Evolutionary conservation across 2,113 vertebrate genomes (phyloP).

Genomic region (Labeo rohita): DNA sequence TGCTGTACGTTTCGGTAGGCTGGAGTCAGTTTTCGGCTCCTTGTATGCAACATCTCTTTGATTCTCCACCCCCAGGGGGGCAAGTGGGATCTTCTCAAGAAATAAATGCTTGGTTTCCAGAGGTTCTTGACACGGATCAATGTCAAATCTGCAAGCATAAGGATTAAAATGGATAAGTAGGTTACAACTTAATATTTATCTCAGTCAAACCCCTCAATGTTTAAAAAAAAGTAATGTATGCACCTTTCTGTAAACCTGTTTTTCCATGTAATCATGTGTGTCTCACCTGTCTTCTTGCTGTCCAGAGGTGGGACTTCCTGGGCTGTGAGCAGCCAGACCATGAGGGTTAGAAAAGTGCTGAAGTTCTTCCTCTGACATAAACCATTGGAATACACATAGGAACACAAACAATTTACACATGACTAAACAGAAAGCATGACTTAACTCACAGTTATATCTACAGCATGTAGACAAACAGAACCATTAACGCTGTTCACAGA

Average conservation of each 20-base stretch:
- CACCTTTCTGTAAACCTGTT: background rate
- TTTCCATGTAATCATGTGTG: background rate
- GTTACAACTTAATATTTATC: background rate
- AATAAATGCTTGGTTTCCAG: constrained; percentile 58
- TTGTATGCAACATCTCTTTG: constrained; percentile 59
- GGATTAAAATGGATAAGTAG: background rate
- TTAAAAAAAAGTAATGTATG: background rate
- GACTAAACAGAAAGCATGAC: constrained; percentile 38
- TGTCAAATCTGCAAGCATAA: constrained; percentile 62
- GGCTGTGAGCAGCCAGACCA: constrained; percentile 81
- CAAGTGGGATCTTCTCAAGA: constrained; percentile 46
- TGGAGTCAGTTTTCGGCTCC: constrained; percentile 65
- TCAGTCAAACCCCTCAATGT: background rate
- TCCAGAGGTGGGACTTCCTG: constrained; percentile 76
- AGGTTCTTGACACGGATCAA: constrained; percentile 66
- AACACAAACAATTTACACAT: constrained; percentile 55
- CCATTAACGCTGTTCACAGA: constrained; percentile 20
- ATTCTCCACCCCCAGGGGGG: constrained; percentile 50
- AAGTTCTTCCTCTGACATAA: constrained; percentile 79
- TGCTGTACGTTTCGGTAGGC: constrained; percentile 61
- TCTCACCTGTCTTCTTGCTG: constrained; percentile 51
- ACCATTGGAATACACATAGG: constrained; percentile 58
- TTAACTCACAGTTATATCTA: constrained; percentile 41
- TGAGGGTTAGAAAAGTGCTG: constrained; percentile 83
- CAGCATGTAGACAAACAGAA: constrained; percentile 32